phyloP scores from a whole-genome alignment of 2,113 vertebrate species.

The Mionectes macconnelli region DNA sequence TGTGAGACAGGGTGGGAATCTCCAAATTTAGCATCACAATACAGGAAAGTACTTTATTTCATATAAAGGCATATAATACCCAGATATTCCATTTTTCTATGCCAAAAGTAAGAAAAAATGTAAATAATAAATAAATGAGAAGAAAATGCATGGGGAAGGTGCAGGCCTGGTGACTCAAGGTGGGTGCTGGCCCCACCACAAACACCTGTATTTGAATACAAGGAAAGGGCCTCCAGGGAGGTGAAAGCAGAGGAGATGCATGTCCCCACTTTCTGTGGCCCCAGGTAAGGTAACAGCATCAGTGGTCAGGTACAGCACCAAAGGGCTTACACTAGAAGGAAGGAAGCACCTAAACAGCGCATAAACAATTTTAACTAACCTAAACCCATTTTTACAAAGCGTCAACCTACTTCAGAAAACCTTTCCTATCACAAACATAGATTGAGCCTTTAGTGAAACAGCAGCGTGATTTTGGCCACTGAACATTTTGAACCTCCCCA shows the following conservation, averaged over 20 bases:
- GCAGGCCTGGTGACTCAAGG: background rate
- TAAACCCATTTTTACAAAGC: background rate
- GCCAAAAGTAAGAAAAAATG: background rate
- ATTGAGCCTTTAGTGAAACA: background rate
- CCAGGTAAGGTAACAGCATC: fast-evolving
- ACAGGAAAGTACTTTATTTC: background rate
- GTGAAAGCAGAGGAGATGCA: background rate
- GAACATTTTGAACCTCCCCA: background rate
- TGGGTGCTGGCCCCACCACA: background rate
- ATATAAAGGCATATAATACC: background rate
- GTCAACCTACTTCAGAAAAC: background rate
- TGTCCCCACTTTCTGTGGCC: background rate
- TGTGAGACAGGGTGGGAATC: background rate
- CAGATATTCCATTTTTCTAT: background rate
- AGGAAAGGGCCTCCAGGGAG: background rate
- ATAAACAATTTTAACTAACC: background rate
- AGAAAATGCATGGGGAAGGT: background rate
- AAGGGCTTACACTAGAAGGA: background rate
- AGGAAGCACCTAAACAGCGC: background rate
- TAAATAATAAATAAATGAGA: background rate
- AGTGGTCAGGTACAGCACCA: background rate
- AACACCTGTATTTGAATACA: fast-evolving
- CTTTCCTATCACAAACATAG: background rate
- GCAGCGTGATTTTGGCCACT: background rate
- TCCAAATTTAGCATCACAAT: background rate